Percentiles rank a stretch among this genome's conserved stretches.
These are phyloP conservation scores for Leucosticte australis DNA, from an alignment of 2,113 vertebrate species.

Conservation along the genomic window DNA sequence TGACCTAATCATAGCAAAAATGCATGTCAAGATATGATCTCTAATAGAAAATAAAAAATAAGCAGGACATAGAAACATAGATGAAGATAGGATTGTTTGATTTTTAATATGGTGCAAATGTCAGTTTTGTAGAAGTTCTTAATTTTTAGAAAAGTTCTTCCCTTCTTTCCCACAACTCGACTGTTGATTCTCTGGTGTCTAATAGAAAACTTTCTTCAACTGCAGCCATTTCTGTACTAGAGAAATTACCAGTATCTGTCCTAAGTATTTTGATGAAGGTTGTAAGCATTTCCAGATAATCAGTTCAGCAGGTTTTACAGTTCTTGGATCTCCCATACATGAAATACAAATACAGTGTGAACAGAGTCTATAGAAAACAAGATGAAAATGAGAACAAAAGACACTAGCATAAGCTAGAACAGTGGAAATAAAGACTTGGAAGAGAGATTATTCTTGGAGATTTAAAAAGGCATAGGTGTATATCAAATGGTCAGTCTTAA, in stretches of 20 bases:
- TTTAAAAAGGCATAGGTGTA: background rate
- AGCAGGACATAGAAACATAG: background rate
- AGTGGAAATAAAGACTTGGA: background rate
- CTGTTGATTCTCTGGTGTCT: background rate
- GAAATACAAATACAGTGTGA: background rate
- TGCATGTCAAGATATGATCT: background rate
- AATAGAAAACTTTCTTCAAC: background rate
- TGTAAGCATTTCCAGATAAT: background rate
- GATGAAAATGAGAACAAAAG: background rate
- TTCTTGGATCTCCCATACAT: background rate
- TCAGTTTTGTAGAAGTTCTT: background rate
- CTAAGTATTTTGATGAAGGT: background rate
- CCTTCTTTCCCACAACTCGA: background rate
- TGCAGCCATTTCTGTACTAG: background rate
- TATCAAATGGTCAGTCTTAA: background rate
- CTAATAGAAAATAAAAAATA: background rate
- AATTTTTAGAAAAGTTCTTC: background rate
- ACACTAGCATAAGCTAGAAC: background rate
- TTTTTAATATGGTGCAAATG: background rate
- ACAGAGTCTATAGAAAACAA: background rate
- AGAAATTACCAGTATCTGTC: background rate
- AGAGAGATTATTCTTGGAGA: background rate
- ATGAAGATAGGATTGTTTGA: background rate
- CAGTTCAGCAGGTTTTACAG: background rate
- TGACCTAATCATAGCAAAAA: background rate